phyloP scores from a whole-genome alignment of 2,888 invertebrate species.

The Nomada fucata region DNA sequence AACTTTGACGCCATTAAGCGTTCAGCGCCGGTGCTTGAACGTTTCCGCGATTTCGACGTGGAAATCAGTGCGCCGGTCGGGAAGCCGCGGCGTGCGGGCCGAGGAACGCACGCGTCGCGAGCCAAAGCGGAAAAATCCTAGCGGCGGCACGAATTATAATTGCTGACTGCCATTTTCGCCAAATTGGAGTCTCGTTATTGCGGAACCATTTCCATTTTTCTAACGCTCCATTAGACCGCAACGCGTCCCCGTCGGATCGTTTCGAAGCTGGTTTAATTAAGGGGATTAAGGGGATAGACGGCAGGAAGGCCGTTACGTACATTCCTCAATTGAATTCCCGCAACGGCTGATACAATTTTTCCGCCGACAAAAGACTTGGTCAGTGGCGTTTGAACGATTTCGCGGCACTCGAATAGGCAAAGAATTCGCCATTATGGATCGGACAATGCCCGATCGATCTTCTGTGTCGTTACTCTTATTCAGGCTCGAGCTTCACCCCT shows the following conservation, averaged over 20 bases:
- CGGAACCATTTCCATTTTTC: background rate
- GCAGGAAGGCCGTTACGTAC: background rate
- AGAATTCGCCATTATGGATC: conserved; percentile 4
- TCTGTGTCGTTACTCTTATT: background rate
- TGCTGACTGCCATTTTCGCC: conserved; percentile 34
- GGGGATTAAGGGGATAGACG: background rate
- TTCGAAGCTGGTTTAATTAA: background rate
- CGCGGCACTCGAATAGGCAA: background rate
- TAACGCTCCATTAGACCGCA: background rate
- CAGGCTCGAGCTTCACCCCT: background rate
- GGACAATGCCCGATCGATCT: background rate
- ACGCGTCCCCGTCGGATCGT: background rate
- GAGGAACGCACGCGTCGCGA: conserved; percentile 11
- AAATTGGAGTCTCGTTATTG: conserved; percentile 7
- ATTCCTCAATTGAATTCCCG: background rate
- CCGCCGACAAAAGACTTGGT: too few species aligned
- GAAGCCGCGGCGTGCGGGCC: too few species aligned
- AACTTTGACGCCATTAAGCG: conserved; percentile 51
- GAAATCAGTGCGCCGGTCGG: conserved; percentile 19
- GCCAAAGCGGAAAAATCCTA: conserved; percentile 40
- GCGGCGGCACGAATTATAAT: conserved; percentile 37
- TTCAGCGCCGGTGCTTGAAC: conserved; percentile 25
- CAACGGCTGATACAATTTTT: background rate
- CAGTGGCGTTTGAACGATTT: background rate
- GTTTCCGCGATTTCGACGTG: conserved; percentile 44